Evolutionary conservation across 2,797 vertebrate genomes (phyloP).

Genomic region (Etheostoma perlongum): DNA sequence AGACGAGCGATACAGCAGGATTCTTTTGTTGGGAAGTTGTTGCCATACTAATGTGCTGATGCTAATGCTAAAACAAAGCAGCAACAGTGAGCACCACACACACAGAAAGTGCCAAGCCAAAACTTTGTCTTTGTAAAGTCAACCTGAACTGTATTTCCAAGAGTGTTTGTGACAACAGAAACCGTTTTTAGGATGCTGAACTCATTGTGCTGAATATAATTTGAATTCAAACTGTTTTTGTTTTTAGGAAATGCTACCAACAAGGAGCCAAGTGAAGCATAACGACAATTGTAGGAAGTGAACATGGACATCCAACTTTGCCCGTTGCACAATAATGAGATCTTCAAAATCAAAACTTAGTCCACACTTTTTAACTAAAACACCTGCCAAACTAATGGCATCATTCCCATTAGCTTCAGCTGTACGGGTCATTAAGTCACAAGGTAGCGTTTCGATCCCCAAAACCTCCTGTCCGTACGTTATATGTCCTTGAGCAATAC

Average conservation of each 20-base stretch:
- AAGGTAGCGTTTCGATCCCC: no score
- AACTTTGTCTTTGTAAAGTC: conserved; percentile 13
- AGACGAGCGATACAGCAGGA: fast-evolving
- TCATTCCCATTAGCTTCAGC: not conserved
- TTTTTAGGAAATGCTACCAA: not conserved
- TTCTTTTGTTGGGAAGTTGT: not conserved
- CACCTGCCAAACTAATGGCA: not conserved
- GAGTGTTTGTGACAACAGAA: not conserved
- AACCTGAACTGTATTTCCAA: not conserved
- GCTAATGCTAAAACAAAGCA: not conserved
- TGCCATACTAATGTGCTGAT: not conserved
- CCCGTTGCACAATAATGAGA: not conserved
- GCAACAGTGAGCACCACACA: not conserved
- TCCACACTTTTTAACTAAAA: not conserved
- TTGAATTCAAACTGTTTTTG: not conserved
- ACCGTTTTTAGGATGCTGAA: not conserved
- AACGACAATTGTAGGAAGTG: not conserved
- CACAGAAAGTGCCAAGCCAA: conserved; percentile 1
- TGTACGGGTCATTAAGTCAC: no score
- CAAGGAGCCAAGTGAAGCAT: not conserved
- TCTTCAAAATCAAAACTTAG: not conserved
- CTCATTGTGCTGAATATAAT: not conserved
- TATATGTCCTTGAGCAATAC: no score
- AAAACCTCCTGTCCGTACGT: no score
- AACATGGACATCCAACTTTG: conserved; percentile 2